Base-by-base conservation (phyloP, 2,113 vertebrate species). In the Centropus unirufus region DNA sequence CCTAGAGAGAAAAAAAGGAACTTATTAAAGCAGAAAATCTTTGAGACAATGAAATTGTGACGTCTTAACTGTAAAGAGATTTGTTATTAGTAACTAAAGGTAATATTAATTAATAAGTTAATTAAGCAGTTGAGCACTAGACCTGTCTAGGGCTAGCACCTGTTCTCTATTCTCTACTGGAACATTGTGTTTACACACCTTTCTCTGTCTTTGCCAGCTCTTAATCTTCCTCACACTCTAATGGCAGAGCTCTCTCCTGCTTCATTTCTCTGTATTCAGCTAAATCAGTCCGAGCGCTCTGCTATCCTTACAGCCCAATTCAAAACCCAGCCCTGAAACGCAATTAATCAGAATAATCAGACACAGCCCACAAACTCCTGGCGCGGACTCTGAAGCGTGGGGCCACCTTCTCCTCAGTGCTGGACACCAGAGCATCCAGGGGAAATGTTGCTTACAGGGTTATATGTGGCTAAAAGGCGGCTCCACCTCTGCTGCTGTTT, bases 351-450 rank as follows among this genome's bases (percentile, higher is more conserved):
- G 42, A 40, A 12, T 23, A 79, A 75, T 21, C 47, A 17, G 52
- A 7, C 2, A 4, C 30, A n/a, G 36, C 8, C 19, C 32, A 3
- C 20, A 46, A 61, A 68, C n/a, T 36, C 47, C 54, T 8, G 23
- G 52, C 11, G 19, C 8, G 1, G 16, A 3, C 8, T 19, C 21
- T 39, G 5, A 47, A 52, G 24, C 5, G 36, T 14, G 51, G 42
- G 73, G 46, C 17, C 11, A 0, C 0, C 1, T 58, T 32, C 47
- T 46, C 36, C 11, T 6, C 17, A 8, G 57, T 9, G 5, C 29
- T 8, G 27, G 34, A 40, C 1, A 19, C 20, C 8, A 7, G 59
- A 27, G 36, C 29, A 6, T 34, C 11, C 3, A 0, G 51, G 14
- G 3, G 24, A 15, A 22, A n/a, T 13, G 9, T 9, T 68, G 40